phyloP scores from a whole-genome alignment of 1,140 invertebrate genomes.

The Lucilia cuprina region DNA sequence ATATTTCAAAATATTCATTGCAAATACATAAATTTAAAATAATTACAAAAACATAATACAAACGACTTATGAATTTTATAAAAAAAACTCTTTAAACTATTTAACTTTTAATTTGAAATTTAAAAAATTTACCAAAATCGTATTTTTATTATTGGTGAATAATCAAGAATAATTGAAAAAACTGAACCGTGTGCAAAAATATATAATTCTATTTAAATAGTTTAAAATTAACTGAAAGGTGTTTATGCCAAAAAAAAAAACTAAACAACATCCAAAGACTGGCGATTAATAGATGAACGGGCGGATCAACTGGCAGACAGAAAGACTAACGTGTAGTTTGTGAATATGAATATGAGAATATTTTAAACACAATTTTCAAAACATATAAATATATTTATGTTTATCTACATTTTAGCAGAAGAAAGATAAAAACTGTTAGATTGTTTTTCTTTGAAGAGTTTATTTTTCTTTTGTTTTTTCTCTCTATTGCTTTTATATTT shows the following conservation, averaged over 20 bases:
- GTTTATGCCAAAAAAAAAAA: background rate
- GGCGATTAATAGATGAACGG: background rate
- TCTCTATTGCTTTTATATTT: background rate
- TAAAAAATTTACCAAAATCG: background rate
- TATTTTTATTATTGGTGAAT: background rate
- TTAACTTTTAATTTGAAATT: background rate
- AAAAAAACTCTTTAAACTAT: background rate
- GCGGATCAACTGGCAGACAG: background rate
- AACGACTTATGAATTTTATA: background rate
- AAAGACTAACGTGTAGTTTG: background rate
- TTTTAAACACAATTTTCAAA: slow-evolving; percentile 22
- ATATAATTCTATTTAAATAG: background rate
- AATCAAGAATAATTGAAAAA: background rate
- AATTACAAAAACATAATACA: background rate
- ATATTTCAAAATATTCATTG: background rate
- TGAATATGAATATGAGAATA: background rate
- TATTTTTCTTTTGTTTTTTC: background rate
- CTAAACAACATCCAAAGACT: background rate
- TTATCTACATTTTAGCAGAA: background rate
- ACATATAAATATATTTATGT: background rate
- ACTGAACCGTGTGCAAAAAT: slow-evolving; percentile 1
- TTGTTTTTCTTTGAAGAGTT: background rate
- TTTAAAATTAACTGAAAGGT: background rate
- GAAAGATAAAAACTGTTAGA: background rate
- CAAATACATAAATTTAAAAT: background rate